Percentiles rank a stretch among this genome's conserved stretches.
phyloP scores from a whole-genome alignment of 2,888 invertebrate genomes.

The Drosophila glabriapex region DNA sequence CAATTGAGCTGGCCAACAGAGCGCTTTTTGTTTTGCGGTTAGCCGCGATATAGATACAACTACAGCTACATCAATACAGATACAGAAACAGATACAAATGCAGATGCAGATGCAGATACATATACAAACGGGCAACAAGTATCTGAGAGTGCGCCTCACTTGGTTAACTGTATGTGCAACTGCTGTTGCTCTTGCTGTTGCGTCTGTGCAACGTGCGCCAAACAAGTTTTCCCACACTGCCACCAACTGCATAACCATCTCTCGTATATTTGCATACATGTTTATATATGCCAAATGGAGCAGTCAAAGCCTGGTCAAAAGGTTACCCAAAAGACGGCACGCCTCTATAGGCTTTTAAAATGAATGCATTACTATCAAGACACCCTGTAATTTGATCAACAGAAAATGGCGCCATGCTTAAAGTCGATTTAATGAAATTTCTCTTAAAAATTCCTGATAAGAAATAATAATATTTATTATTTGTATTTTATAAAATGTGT shows the following conservation, averaged over 20 bases:
- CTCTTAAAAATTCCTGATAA: not conserved
- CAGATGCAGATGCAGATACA: conserved; percentile 5
- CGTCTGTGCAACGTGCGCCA: conserved; percentile 55
- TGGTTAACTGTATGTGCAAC: conserved; percentile 63
- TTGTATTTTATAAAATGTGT: not conserved
- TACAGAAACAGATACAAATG: conserved; percentile 37
- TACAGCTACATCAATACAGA: conserved; percentile 9
- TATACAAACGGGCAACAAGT: conserved; percentile 49
- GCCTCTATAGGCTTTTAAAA: conserved; percentile 37
- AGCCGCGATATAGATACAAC: conserved; percentile 63
- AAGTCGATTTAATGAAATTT: fast-evolving
- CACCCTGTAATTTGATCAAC: conserved; percentile 17
- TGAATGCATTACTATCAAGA: not conserved
- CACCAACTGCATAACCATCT: conserved; percentile 40
- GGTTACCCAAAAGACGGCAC: conserved; percentile 68
- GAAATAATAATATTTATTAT: not conserved
- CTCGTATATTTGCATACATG: conserved; percentile 23
- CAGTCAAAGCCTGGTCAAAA: conserved; percentile 75
- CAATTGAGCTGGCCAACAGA: conserved; percentile 60
- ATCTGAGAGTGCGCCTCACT: conserved; percentile 51
- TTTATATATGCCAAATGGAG: conserved; percentile 54
- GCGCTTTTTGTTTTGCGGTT: conserved; percentile 70
- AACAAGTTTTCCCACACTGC: conserved; percentile 59
- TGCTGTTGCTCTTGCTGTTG: conserved; percentile 25
- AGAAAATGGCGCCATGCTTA: not conserved